Conservation (phyloP, 2,888 invertebrate species). For the Druceiella hillmani region DNA sequence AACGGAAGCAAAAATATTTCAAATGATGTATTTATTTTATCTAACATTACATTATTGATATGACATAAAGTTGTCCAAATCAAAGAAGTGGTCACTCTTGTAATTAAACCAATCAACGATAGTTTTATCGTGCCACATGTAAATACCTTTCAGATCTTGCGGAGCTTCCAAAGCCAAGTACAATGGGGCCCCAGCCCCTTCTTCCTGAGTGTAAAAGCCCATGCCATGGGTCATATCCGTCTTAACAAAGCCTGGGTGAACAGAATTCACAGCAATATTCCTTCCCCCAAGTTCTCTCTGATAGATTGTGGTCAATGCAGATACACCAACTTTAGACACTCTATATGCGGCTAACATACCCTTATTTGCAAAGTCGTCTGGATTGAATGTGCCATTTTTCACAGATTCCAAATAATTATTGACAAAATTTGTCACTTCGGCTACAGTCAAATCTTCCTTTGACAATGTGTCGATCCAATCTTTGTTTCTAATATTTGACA, state of each 20-base stretch:
- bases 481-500: constrained; percentile 45
- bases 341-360: constrained; percentile 47
- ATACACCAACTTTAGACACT: constrained; percentile 47
- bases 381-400: constrained; percentile 32
- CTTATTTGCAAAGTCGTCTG: constrained; percentile 26
- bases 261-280: constrained; percentile 45
- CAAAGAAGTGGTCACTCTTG: too few species aligned
- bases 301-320: constrained; percentile 45
- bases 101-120: constrained; percentile 50
- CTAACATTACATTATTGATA: too few species aligned
- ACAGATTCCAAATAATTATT: constrained; percentile 53
- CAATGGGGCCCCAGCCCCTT: constrained; percentile 42
- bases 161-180: constrained; percentile 45
- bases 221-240: constrained; percentile 49
- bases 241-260: constrained; percentile 48
- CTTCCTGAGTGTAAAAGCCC: constrained; percentile 44
- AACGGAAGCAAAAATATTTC: too few species aligned
- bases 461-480: constrained; percentile 40
- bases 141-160: constrained; percentile 42
- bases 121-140: constrained; percentile 48
- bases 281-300: constrained; percentile 47
- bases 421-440: constrained; percentile 50
- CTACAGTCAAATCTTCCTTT: constrained; percentile 45
- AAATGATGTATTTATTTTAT: too few species aligned
- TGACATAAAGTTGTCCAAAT: too few species aligned